Conservation (phyloP, 2,113 vertebrate species). For the Morone saxatilis region DNA sequence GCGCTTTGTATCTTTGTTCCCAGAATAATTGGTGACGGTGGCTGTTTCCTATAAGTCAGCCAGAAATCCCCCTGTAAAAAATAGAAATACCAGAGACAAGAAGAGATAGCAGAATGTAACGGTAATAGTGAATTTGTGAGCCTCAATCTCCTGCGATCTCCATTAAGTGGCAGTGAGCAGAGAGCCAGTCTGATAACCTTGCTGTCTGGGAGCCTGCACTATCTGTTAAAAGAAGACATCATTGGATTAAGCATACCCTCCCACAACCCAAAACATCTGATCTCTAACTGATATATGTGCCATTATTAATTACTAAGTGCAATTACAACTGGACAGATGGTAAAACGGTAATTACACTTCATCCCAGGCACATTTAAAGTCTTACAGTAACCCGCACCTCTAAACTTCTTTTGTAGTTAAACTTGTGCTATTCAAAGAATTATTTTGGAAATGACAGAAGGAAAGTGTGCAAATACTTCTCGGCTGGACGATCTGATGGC, state of each 20-base stretch:
- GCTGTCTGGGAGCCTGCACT: slow-evolving; percentile 85
- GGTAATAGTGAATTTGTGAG: slow-evolving; percentile 71
- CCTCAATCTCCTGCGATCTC: slow-evolving; percentile 73
- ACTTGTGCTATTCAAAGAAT: not conserved
- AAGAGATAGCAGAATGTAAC: slow-evolving; percentile 57
- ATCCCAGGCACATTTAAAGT: slow-evolving; percentile 36
- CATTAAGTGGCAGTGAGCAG: slow-evolving; percentile 77
- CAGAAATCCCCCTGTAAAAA: slow-evolving; percentile 49
- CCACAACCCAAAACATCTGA: slow-evolving; percentile 86
- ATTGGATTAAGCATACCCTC: slow-evolving; percentile 87
- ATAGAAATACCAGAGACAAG: slow-evolving; percentile 58
- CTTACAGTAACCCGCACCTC: slow-evolving; percentile 47
- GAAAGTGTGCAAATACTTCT: not conserved
- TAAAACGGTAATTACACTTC: slow-evolving; percentile 67
- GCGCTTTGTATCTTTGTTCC: slow-evolving; percentile 52
- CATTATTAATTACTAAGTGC: slow-evolving; percentile 91
- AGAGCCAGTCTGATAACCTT: slow-evolving; percentile 87
- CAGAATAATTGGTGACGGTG: slow-evolving; percentile 37
- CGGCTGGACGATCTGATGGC: not conserved
- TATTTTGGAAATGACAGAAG: not conserved
- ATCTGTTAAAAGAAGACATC: slow-evolving; percentile 83
- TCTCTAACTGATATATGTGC: slow-evolving; percentile 83
- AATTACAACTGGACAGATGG: slow-evolving; percentile 88
- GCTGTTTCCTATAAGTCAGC: slow-evolving; percentile 54
- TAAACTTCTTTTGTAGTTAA: not conserved